phyloP scores from a whole-genome alignment of 37 sponge, comb jelly and placozoan genomes.

The Corticium candelabrum region DNA sequence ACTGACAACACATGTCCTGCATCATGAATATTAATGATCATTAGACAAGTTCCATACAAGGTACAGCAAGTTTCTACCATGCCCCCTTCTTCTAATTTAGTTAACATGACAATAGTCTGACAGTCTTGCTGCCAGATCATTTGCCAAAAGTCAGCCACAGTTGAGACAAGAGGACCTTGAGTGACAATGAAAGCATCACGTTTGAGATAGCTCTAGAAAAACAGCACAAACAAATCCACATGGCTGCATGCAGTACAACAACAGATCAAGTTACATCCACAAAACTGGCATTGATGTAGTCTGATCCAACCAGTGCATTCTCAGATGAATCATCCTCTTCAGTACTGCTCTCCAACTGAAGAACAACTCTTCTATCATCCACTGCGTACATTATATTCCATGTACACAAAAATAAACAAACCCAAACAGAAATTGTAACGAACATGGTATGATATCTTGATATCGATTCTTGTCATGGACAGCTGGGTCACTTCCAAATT shows the following conservation, averaged over 20 bases:
- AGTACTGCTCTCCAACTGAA: constrained; percentile 5
- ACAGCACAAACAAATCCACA: background rate
- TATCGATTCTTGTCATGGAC: constrained; percentile 45
- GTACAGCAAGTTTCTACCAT: background rate
- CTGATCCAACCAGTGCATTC: background rate
- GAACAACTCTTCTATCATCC: background rate
- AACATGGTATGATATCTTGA: constrained; percentile 48
- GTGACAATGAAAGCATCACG: constrained; percentile 67
- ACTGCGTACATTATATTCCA: no score
- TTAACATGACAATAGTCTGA: constrained; percentile 60
- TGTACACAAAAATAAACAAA: no score
- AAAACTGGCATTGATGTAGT: background rate
- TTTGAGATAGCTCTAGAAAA: constrained; percentile 49
- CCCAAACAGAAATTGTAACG: constrained; percentile 9
- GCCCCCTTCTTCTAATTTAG: constrained; percentile 44
- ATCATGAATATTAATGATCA: background rate
- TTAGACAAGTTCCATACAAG: background rate
- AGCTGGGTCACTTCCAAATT: background rate
- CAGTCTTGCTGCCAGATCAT: constrained; percentile 75
- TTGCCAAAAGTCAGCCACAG: constrained; percentile 76
- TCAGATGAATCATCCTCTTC: background rate
- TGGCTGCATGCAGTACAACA: background rate
- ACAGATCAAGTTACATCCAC: background rate
- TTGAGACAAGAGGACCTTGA: constrained; percentile 56
- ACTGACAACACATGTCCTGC: constrained; percentile 74